Percentiles rank a stretch among this genome's conserved stretches.
Conservation (phyloP, 2,113 vertebrate genomes). For the Dasypus novemcinctus region DNA sequence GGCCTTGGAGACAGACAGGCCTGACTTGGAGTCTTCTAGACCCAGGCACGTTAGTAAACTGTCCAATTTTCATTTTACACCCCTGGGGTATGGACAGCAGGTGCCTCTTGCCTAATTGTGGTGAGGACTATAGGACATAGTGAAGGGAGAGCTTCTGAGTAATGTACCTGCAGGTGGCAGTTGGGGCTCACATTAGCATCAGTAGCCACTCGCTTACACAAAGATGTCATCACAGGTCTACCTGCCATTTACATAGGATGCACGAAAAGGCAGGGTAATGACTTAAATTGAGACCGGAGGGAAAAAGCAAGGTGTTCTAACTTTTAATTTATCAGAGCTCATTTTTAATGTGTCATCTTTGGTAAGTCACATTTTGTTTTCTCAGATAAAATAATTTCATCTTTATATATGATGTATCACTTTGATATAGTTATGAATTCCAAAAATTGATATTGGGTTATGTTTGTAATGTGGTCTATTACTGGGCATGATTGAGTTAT, state of each 20-base stretch:
- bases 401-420: too few relatives aligned
- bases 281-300: neutral
- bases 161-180: neutral
- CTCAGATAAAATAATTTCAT: constrained; percentile 9
- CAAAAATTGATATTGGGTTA: too few relatives aligned
- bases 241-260: neutral
- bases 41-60: neutral
- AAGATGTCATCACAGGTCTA: neutral
- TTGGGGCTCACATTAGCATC: too few relatives aligned
- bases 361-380: neutral
- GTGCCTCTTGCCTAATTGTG: too few relatives aligned
- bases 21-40: neutral
- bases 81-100: too few relatives aligned
- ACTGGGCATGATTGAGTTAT: too few relatives aligned
- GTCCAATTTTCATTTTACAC: neutral
- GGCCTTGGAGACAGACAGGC: neutral
- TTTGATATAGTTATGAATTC: too few relatives aligned
- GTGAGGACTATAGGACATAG: neutral
- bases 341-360: neutral
- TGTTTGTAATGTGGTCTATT: too few relatives aligned
- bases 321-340: neutral
- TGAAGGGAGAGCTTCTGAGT: neutral
- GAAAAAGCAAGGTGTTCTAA: neutral
- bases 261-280: neutral
- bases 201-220: neutral